Evolutionary conservation across 2,888 invertebrate species (phyloP).

Genomic region (Drosophila pseudotakahashii): DNA sequence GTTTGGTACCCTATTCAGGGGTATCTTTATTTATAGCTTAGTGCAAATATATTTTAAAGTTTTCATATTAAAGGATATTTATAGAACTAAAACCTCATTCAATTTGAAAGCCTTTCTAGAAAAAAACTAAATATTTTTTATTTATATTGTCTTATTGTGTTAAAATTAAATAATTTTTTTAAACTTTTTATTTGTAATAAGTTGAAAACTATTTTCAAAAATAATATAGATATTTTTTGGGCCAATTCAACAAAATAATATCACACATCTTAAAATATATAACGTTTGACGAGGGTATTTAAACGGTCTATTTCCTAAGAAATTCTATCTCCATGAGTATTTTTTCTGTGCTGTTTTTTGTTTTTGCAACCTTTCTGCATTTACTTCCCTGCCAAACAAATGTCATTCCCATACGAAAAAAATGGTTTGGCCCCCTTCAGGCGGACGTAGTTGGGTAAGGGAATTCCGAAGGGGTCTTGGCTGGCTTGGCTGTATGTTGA

Average conservation of each 20-base stretch:
- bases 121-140: too few species aligned
- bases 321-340: neutral
- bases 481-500: conserved; percentile 62
- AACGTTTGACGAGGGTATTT: conserved; percentile 6
- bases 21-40: neutral
- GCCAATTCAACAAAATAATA: too few species aligned
- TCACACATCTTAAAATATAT: neutral
- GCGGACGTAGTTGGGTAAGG: conserved; percentile 31
- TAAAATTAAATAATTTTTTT: neutral
- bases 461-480: conserved; percentile 60
- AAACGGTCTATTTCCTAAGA: neutral
- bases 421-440: conserved; percentile 38
- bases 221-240: too few species aligned
- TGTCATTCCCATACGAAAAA: conserved; percentile 54
- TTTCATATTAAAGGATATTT: neutral
- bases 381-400: conserved; percentile 56
- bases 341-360: conserved; percentile 50
- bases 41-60: too few species aligned
- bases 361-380: conserved; percentile 40
- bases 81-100: too few species aligned
- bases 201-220: neutral
- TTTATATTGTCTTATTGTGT: too few species aligned
- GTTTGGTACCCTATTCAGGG: conserved; percentile 9
- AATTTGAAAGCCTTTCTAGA: too few species aligned
- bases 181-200: too few species aligned